Percentiles rank a stretch among this genome's conserved stretches.
phyloP scores from a whole-genome alignment of 2,888 invertebrate species.

The Ectropis crepuscularia region DNA sequence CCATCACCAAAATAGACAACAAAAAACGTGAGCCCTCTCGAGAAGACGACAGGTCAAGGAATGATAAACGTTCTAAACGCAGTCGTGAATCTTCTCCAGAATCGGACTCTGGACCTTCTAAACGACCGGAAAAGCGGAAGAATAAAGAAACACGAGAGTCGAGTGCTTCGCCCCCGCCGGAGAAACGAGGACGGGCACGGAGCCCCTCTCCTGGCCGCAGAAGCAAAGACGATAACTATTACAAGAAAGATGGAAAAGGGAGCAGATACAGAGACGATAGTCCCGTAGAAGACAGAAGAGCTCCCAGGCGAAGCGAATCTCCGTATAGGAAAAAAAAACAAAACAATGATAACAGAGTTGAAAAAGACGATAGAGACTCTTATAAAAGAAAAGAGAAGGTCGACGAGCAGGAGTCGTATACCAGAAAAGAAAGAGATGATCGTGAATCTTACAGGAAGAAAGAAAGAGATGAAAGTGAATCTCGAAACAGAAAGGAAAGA shows the following conservation, averaged over 20 bases:
- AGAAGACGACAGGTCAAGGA: slow-evolving; percentile 55
- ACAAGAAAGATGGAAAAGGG: slow-evolving; percentile 49
- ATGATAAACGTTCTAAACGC: slow-evolving; percentile 59
- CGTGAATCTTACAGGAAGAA: slow-evolving; percentile 50
- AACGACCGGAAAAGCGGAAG: slow-evolving; percentile 55
- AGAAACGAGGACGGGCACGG: slow-evolving; percentile 61
- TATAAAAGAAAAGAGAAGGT: slow-evolving; percentile 28
- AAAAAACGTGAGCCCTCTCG: slow-evolving; percentile 58
- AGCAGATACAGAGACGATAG: slow-evolving; percentile 52
- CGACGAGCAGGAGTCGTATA: slow-evolving; percentile 52
- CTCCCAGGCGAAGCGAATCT: slow-evolving; percentile 48
- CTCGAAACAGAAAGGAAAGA: slow-evolving; percentile 46
- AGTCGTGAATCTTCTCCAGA: slow-evolving; percentile 58
- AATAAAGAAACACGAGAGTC: slow-evolving; percentile 57
- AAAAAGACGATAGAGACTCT: slow-evolving; percentile 29
- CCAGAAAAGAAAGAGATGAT: slow-evolving; percentile 55
- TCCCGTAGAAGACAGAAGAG: slow-evolving; percentile 52
- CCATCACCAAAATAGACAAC: slow-evolving; percentile 69
- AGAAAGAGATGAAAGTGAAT: slow-evolving; percentile 34
- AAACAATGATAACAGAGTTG: slow-evolving; percentile 39
- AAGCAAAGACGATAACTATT: slow-evolving; percentile 53
- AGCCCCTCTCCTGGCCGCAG: slow-evolving; percentile 63
- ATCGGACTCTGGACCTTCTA: slow-evolving; percentile 58
- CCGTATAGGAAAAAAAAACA: slow-evolving; percentile 23
- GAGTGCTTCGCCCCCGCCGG: slow-evolving; percentile 67